Percentiles rank a stretch among this genome's conserved stretches.
Evolutionary conservation across 2,797 vertebrate species (phyloP).

Genomic region (Spheniscus humboldti): DNA sequence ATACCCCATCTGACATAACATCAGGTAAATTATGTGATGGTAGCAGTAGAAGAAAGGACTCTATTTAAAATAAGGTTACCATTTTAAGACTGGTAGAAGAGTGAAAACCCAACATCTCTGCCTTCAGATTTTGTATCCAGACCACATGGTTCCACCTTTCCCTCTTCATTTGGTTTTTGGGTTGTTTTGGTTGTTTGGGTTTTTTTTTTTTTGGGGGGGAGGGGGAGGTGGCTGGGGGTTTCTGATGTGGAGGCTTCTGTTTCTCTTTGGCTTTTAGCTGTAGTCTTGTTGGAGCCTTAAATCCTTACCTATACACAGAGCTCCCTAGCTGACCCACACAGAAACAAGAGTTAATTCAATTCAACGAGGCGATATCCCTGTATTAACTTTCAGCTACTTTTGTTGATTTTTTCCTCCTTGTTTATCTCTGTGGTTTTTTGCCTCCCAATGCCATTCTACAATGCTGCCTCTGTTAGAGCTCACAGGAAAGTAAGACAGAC

Average conservation of each 20-base stretch:
- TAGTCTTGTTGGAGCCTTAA: neutral
- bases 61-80: neutral
- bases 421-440: conserved; percentile 30
- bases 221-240: neutral
- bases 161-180: neutral
- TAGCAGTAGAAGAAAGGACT: neutral
- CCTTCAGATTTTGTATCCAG: neutral
- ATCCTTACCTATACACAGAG: neutral
- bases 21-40: neutral
- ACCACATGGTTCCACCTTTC: neutral
- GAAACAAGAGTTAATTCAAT: conserved; percentile 52
- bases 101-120: neutral
- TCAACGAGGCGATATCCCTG: conserved; percentile 13
- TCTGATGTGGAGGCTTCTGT: neutral
- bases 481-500: conserved; percentile 26
- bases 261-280: neutral
- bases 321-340: neutral
- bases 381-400: conserved; percentile 49
- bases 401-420: conserved; percentile 47
- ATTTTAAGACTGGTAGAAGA: neutral
- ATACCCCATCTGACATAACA: neutral
- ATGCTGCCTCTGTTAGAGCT: conserved; percentile 56
- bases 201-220: no score
- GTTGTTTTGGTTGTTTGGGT: neutral
- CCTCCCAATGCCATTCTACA: conserved; percentile 13